phyloP scores from a whole-genome alignment of 2,888 invertebrate species.

The Cheilosia vernalis region DNA sequence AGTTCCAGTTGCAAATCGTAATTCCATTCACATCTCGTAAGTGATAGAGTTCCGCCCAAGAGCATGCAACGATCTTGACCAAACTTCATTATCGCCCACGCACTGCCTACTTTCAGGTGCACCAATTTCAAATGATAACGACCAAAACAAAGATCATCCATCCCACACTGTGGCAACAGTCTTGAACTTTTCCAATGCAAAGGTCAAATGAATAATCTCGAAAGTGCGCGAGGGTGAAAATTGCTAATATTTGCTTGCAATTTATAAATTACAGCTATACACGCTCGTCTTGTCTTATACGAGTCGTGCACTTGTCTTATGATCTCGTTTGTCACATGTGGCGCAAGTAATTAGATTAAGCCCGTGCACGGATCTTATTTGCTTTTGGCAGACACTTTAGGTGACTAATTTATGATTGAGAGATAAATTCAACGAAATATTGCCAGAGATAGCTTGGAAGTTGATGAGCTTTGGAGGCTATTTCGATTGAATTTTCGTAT shows the following conservation, averaged over 20 bases:
- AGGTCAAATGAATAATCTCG: constrained; percentile 73
- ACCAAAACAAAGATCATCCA: background rate
- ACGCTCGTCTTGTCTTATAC: background rate
- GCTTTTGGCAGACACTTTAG: constrained; percentile 30
- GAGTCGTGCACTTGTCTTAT: constrained; percentile 46
- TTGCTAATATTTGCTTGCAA: constrained; percentile 55
- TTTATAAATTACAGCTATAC: constrained; percentile 9
- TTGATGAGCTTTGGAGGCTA: constrained; percentile 12
- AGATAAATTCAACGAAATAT: constrained; percentile 7
- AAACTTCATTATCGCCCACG: too few relatives aligned
- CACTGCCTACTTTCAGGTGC: constrained; percentile 22
- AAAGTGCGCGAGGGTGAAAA: constrained; percentile 60
- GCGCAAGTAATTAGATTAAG: constrained; percentile 69
- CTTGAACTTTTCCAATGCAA: constrained; percentile 71
- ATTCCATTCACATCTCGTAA: background rate
- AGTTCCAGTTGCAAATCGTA: constrained; percentile 9
- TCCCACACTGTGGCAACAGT: constrained; percentile 16
- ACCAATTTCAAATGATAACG: constrained; percentile 8
- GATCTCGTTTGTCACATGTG: constrained; percentile 63
- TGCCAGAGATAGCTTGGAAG: background rate
- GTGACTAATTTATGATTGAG: constrained; percentile 59
- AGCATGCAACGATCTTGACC: background rate
- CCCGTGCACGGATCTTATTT: constrained; percentile 39
- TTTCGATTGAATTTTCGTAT: constrained; percentile 28
- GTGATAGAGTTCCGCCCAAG: background rate